Evolutionary conservation across 2,797 vertebrate species (phyloP), one percentile per base, ranked within the genome.

Genomic region (Acipenser transmontanus): DNA sequence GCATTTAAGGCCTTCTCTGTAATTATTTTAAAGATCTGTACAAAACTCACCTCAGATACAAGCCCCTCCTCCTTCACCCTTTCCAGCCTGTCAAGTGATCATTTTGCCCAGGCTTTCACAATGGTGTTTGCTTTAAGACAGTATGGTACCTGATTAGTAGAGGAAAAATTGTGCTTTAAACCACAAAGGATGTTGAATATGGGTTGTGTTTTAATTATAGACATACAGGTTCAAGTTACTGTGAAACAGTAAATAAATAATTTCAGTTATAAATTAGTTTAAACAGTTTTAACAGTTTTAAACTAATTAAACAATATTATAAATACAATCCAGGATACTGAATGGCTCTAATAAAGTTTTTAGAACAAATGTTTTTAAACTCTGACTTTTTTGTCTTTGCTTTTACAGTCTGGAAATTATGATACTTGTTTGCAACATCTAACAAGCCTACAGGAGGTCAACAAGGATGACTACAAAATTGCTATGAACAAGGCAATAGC

Each of bases 391-490:
- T 71, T 67, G 64, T 66, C 72, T 74, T 62, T 74, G 68, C 0
- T 76, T 1, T 69, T 81, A n/a, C 69, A 99, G 97, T 84, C 88
- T 71, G 94, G 92, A 70, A 94, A 91, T 76, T 98, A 97, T 50
- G 94, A 98, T 0, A 84, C 92, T 68, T 94, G 93, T 68, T 86
- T 98, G 11, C 89, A 92, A 74, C 91, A 95, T 64, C 92, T 99
- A 0, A 90, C 89, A 67, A 84, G 84, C 66, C 88, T 99, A 64
- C 95, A 95, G 80, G 94, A 97, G 64, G 86, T 96, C 69, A 98
- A 96, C 83, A 98, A 95, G 81, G 97, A 98, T 49, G 96, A 99
- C 83, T 96, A 97, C 85, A 99, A 99, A 88, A 93, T 99, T 66
- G 83, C 90, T 71, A 76, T 99, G 90, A 99, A 99, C 76, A 94